A percentile compares a stretch with the other conserved stretches of the same genome.
phyloP scores from a whole-genome alignment of 2,888 invertebrate genomes.

The Drosophila niveifrons region DNA sequence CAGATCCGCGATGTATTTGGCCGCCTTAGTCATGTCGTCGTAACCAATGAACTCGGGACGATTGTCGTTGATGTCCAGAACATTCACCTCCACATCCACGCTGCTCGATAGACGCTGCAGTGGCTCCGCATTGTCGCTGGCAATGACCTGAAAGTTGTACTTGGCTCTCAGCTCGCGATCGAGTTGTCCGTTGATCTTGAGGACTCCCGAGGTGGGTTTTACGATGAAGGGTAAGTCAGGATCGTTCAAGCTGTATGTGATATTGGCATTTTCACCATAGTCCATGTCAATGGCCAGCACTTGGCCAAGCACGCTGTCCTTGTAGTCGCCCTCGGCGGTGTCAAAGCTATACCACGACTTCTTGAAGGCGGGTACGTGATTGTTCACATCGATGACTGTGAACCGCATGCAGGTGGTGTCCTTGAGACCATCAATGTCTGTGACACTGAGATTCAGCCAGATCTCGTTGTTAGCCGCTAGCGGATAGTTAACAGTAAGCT shows the following conservation, averaged over 20 bases:
- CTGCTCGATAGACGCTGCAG: constrained; percentile 88
- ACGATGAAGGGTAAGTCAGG: constrained; percentile 89
- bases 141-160: constrained; percentile 90
- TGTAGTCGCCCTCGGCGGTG: constrained; percentile 92
- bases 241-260: constrained; percentile 89
- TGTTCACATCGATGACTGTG: constrained; percentile 92
- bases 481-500: constrained; percentile 90
- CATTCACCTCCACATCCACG: constrained; percentile 92
- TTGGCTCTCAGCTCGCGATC: constrained; percentile 91
- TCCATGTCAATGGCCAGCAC: constrained; percentile 93
- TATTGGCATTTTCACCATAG: constrained; percentile 91
- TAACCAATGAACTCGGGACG: constrained; percentile 92
- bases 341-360: constrained; percentile 94
- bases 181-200: constrained; percentile 91
- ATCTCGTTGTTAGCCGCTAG: constrained; percentile 92
- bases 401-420: constrained; percentile 90
- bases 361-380: constrained; percentile 93
- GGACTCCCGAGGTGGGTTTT: constrained; percentile 89
- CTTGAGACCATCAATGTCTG: constrained; percentile 91
- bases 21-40: constrained; percentile 86
- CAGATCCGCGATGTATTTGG: constrained; percentile 73
- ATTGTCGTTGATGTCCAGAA: constrained; percentile 94
- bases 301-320: constrained; percentile 90
- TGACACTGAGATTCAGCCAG: constrained; percentile 90
- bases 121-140: constrained; percentile 89